phyloP scores from a whole-genome alignment of 2,113 vertebrate species.

The Corythornis cristatus region DNA sequence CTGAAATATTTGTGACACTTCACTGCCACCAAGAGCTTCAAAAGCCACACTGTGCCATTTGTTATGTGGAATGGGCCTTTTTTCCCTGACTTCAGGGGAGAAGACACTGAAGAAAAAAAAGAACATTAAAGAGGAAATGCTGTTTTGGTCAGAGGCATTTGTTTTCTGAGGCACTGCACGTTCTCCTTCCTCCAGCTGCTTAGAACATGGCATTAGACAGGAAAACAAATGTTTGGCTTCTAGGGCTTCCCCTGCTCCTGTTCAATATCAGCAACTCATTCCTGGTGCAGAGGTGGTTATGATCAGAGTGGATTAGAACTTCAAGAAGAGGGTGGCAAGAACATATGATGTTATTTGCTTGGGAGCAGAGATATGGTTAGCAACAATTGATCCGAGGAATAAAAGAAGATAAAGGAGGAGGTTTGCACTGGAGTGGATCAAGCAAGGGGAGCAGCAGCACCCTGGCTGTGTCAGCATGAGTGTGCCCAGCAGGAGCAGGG shows the following conservation, averaged over 20 bases:
- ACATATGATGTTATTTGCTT: neutral
- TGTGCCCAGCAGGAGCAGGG: neutral
- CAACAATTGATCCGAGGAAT: neutral
- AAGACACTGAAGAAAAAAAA: neutral
- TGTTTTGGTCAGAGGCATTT: neutral
- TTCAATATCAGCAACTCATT: neutral
- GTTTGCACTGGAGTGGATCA: neutral
- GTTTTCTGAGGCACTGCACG: neutral
- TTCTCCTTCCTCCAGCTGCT: neutral
- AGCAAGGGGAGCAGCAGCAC: neutral
- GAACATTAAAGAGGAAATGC: neutral
- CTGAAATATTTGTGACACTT: constrained; percentile 58
- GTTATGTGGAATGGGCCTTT: neutral
- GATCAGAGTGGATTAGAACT: neutral
- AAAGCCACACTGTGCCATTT: neutral
- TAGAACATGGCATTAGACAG: neutral
- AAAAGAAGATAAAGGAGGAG: neutral
- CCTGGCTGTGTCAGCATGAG: neutral
- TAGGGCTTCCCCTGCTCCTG: neutral
- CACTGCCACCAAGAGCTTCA: constrained; percentile 69
- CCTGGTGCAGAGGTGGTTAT: neutral
- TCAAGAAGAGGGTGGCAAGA: neutral
- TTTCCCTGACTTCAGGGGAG: neutral
- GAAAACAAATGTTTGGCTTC: neutral
- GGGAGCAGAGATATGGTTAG: neutral